Base-by-base conservation (phyloP, 2,888 invertebrate genomes). In the Aleiodes alternator region DNA sequence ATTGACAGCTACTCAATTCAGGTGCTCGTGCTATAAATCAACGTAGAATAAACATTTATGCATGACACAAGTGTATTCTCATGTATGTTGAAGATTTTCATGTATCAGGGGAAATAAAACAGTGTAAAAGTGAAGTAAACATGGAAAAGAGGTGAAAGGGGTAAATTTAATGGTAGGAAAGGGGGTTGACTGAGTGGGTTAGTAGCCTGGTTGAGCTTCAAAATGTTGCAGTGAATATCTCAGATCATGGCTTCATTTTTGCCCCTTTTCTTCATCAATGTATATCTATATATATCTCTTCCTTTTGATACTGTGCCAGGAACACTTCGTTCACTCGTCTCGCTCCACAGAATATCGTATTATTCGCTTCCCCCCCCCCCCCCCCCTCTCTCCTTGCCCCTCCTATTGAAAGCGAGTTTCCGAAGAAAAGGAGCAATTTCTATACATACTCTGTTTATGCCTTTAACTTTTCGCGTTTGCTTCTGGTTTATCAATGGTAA, bases 261-360 rank as follows among this genome's bases (percentile, higher is more conserved):
- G 23, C 61, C 16, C n/a, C 4, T 16, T n/a, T 55, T 55, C 55
- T 7, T 4, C 55, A 55, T 7, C 55, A 16, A n/a, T 55, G 7
- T 55, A 55, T 55, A 55, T 53, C n/a, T 55, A 55, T 55, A 55
- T n/a, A 55, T 57, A 57, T 31, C 34, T 64, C 56, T 57, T 68
- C 57, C 73, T 75, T 75, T 75, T 75, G 75, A 75, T 75, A 71
- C 66, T 50, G 34, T 75, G 75, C 75, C 75, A 75, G 66, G 51
- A 71, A 75, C 71, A 75, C 75, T 75, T 64, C 48, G 64, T 64
- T 64, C 23, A 48, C 48, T 64, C 64, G 64, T 64, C 64, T 43
- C 64, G 75, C 71, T 71, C 31, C 61, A 51, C 8, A 23, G 51
- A 56, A 57, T 34, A 31, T 55, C 68, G 73, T 69, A 73, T 59